Evolutionary conservation across 2,797 vertebrate species (phyloP).

Genomic region (Phoxinus dragarum): DNA sequence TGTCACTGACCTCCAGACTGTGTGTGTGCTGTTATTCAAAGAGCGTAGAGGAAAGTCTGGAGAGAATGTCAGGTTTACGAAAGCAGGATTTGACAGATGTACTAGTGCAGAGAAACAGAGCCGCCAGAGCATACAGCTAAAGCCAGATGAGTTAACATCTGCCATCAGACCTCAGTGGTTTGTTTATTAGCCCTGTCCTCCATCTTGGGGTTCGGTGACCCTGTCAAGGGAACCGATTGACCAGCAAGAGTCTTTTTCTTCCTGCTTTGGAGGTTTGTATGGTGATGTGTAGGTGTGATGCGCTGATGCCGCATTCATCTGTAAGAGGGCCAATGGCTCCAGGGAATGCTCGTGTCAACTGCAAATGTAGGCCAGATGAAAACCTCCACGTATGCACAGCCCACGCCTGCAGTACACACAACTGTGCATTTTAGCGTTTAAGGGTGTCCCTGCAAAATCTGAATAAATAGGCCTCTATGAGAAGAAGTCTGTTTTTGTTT

Average conservation of each 20-base stretch:
- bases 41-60: neutral
- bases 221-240: neutral
- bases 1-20: constrained; percentile 2
- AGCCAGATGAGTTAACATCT: neutral
- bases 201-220: neutral
- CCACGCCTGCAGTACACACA: constrained; percentile 14
- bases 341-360: constrained; percentile 40
- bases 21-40: constrained; percentile 14
- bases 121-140: constrained; percentile 25
- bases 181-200: constrained; percentile 11
- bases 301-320: constrained; percentile 25
- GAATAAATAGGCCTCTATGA: neutral
- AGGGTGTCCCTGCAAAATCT: neutral
- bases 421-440: neutral
- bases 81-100: constrained; percentile 46
- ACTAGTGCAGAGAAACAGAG: constrained; percentile 33
- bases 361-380: constrained; percentile 53
- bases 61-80: constrained; percentile 15
- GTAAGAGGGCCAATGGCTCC: constrained; percentile 31
- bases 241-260: neutral
- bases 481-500: neutral
- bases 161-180: neutral
- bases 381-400: constrained; percentile 35
- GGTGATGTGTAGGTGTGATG: constrained; percentile 26
- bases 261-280: neutral